Evolutionary conservation across 2,888 invertebrate genomes (phyloP).

Genomic region (Pycnomerus fuliginosus): DNA sequence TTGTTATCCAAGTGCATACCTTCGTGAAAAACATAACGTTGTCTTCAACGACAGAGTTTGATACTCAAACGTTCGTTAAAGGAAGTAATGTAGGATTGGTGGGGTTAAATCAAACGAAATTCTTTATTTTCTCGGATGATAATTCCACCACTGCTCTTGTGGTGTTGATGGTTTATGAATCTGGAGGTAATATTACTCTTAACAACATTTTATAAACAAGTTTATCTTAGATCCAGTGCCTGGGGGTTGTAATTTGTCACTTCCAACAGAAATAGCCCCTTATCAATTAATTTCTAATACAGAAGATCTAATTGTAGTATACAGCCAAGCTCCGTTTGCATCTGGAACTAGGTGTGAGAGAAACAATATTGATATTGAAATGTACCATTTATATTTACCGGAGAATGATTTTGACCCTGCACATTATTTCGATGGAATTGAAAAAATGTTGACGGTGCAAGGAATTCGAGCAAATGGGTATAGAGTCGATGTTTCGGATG

Average conservation of each 20-base stretch:
- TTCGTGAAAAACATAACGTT: constrained; percentile 60
- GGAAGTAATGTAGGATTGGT: constrained; percentile 66
- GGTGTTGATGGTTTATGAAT: constrained; percentile 29
- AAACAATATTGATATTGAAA: constrained; percentile 52
- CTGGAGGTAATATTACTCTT: constrained; percentile 27
- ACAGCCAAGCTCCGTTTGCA: constrained; percentile 56
- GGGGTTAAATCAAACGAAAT: constrained; percentile 21
- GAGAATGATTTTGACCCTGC: constrained; percentile 58
- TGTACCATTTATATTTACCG: constrained; percentile 65
- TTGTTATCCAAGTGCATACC: constrained; percentile 67
- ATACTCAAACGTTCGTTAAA: constrained; percentile 47
- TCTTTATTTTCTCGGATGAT: constrained; percentile 20
- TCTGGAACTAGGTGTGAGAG: constrained; percentile 47
- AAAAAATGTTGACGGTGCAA: constrained; percentile 61
- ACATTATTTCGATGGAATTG: constrained; percentile 62
- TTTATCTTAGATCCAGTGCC: constrained; percentile 69
- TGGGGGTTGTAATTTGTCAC: constrained; percentile 77
- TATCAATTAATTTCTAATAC: constrained; percentile 55
- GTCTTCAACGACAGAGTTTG: constrained; percentile 51
- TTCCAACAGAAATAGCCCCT: constrained; percentile 60
- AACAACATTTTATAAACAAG: too few species aligned
- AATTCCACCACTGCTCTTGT: constrained; percentile 19
- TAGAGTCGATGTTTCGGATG: constrained; percentile 50
- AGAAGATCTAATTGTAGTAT: constrained; percentile 56
- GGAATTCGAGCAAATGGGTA: constrained; percentile 57